Evolutionary conservation across 2,797 vertebrate species (phyloP).

Genomic region (Galago senegalensis): DNA sequence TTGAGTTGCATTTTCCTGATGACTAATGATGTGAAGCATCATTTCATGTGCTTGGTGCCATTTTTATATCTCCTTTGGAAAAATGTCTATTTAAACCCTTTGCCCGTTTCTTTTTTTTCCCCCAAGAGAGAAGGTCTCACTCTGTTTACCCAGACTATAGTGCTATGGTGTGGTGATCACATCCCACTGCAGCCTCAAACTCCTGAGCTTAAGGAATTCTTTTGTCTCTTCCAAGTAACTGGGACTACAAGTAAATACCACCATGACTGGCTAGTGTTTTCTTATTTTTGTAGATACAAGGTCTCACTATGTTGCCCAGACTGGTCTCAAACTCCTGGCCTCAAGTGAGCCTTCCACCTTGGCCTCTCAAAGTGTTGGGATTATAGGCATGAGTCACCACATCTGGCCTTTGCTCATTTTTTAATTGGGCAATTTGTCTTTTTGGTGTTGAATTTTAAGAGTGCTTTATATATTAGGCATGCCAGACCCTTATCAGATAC

Average conservation of each 20-base stretch:
- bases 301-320: neutral
- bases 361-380: neutral
- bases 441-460: neutral
- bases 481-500: neutral
- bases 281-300: neutral
- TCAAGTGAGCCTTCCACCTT: neutral
- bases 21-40: conserved; percentile 16
- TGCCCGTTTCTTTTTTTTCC: neutral
- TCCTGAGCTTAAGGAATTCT: neutral
- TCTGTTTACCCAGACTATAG: neutral
- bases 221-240: neutral
- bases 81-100: neutral
- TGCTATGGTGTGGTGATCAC: neutral
- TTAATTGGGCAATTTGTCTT: neutral
- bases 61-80: neutral
- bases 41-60: conserved; percentile 12
- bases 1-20: conserved; percentile 58
- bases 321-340: neutral
- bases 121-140: neutral
- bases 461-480: conserved; percentile 22
- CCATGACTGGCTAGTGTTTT: neutral
- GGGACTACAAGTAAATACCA: neutral
- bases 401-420: neutral
- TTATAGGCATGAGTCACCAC: neutral
- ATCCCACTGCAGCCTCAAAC: neutral